Evolutionary conservation across 2,888 invertebrate genomes (phyloP).

Genomic region (Euplexia lucipara): DNA sequence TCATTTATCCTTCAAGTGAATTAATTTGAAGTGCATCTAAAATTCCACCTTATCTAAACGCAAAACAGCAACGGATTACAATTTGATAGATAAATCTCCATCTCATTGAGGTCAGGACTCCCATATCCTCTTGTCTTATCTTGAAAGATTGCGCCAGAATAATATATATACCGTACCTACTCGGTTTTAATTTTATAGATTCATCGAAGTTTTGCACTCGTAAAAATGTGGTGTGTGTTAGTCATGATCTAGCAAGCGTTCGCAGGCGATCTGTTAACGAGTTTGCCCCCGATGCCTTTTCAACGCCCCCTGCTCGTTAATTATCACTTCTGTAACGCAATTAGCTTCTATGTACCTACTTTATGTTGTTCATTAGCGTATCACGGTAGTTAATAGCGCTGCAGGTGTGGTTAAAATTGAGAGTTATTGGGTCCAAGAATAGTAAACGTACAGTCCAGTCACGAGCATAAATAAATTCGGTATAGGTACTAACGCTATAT

Average conservation of each 20-base stretch:
- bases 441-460: constrained; percentile 1
- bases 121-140: constrained; percentile 24
- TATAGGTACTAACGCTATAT: too few relatives aligned
- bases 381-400: constrained; percentile 11
- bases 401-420: background rate
- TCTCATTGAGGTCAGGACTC: constrained; percentile 34
- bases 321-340: constrained; percentile 79
- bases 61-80: constrained; percentile 33
- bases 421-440: constrained; percentile 18
- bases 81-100: constrained; percentile 34
- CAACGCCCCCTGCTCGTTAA: constrained; percentile 81
- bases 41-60: constrained; percentile 32
- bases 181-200: constrained; percentile 78
- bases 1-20: background rate
- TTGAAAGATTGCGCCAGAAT: constrained; percentile 28
- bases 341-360: constrained; percentile 68
- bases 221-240: constrained; percentile 75
- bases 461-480: too few relatives aligned
- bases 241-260: constrained; percentile 71
- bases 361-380: constrained; percentile 61
- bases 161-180: constrained; percentile 71
- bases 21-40: constrained; percentile 32
- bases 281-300: constrained; percentile 72
- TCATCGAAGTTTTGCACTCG: constrained; percentile 76
- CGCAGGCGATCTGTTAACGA: constrained; percentile 80